These are phyloP conservation scores for Heliconius eleuchia DNA, from an alignment of 1,140 invertebrate genomes.

Conservation along the genomic window DNA sequence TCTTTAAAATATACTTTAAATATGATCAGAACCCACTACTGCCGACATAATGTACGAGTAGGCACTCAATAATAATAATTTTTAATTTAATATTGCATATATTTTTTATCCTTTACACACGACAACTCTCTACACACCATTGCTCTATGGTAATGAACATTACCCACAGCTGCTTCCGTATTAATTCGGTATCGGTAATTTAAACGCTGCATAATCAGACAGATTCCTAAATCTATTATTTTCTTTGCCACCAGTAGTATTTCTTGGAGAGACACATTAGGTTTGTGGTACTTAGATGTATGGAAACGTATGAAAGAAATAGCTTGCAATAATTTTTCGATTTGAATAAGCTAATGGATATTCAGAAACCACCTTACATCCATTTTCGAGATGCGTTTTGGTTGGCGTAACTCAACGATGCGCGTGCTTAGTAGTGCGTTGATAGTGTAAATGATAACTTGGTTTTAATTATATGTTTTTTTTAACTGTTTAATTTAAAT, in stretches of 20 bases:
- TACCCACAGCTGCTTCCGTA: conserved; percentile 42
- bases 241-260: conserved; percentile 17
- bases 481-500: too few relatives aligned
- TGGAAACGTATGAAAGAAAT: background rate
- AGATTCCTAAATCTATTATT: conserved; percentile 33
- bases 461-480: too few relatives aligned
- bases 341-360: background rate
- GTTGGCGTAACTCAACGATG: too few relatives aligned
- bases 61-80: too few relatives aligned
- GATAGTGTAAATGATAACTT: too few relatives aligned
- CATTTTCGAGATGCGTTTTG: too few relatives aligned
- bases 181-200: conserved; percentile 50
- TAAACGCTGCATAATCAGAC: conserved; percentile 47
- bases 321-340: background rate
- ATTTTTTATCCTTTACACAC: background rate
- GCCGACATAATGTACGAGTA: too few relatives aligned
- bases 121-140: background rate
- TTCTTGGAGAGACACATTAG: background rate
- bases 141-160: conserved; percentile 42
- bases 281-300: background rate
- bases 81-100: too few relatives aligned
- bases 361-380: too few relatives aligned
- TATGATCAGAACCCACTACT: too few relatives aligned
- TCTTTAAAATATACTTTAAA: too few relatives aligned
- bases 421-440: too few relatives aligned